Percentiles rank a stretch among this genome's conserved stretches.
phyloP scores from a whole-genome alignment of 2,888 invertebrate genomes.

The Drosophila atripex region DNA sequence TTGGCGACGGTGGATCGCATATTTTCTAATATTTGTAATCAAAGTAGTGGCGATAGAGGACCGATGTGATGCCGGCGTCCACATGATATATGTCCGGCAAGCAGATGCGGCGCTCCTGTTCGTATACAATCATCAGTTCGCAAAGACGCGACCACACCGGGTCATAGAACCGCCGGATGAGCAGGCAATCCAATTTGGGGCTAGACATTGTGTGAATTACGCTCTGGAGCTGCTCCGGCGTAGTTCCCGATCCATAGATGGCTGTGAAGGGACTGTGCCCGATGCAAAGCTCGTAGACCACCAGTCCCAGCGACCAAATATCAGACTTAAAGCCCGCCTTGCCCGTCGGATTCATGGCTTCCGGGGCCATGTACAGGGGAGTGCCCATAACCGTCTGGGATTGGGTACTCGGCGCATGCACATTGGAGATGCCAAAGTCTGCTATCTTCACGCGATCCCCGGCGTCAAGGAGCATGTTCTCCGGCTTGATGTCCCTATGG shows the following conservation, averaged over 20 bases:
- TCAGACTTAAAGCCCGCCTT: slow-evolving; percentile 89
- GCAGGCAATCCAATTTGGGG: slow-evolving; percentile 64
- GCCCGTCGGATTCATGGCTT: slow-evolving; percentile 87
- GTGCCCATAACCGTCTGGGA: slow-evolving; percentile 84
- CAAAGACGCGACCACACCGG: slow-evolving; percentile 74
- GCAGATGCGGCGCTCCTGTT: slow-evolving; percentile 72
- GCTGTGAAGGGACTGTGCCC: slow-evolving; percentile 71
- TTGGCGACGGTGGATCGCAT: not conserved
- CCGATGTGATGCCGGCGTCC: slow-evolving; percentile 69
- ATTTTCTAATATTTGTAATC: slow-evolving; percentile 71
- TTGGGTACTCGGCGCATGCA: slow-evolving; percentile 68
- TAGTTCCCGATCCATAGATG: slow-evolving; percentile 49
- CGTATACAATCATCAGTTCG: slow-evolving; percentile 75
- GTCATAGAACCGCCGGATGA: slow-evolving; percentile 61
- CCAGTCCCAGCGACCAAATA: slow-evolving; percentile 90
- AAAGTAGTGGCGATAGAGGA: slow-evolving; percentile 80
- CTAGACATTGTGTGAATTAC: slow-evolving; percentile 56
- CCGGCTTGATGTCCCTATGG: slow-evolving; percentile 89
- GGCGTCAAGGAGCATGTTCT: slow-evolving; percentile 89
- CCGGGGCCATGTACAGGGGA: slow-evolving; percentile 90
- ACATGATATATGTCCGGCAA: slow-evolving; percentile 72
- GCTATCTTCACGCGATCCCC: slow-evolving; percentile 89
- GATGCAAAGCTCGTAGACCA: slow-evolving; percentile 87
- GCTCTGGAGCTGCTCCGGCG: slow-evolving; percentile 57
- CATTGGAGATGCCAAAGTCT: slow-evolving; percentile 87